Base-by-base conservation (phyloP, 2,797 vertebrate species). In the Tragopan temminckii region DNA sequence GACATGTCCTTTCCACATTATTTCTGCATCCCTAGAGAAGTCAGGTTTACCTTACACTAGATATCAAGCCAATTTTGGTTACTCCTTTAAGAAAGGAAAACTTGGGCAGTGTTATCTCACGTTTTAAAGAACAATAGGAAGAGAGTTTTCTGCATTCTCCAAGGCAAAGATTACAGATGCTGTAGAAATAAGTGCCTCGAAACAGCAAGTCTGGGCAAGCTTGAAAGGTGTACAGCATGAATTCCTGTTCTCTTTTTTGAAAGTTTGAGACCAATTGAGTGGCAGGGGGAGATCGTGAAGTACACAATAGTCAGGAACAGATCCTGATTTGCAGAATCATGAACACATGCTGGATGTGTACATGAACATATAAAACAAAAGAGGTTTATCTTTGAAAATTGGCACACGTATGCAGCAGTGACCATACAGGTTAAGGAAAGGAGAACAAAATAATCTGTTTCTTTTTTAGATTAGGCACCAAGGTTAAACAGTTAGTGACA, bases 221-320 rank as follows among this genome's bases (percentile, higher is more conserved):
- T 43, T 74, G 57, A 68, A 82, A 70, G 15, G 0, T 40, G 5
- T 43, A n/a, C 3, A 0, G 6, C 3, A 9, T 29, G 21, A 87
- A 45, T 64, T 80, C 23, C 33, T 78, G 4, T 35, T 77, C 57
- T 42, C 5, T 35, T 70, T 70, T 53, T 45, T 70, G 38, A 67
- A 74, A 74, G 15, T 33, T 71, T 45, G 38, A 66, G 40, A 79
- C 36, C 2, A 88, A 50, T 1, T 35, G 27, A 8, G 19, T 42
- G 13, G 1, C 3, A 13, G 11, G 2, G 3, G 3, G 5, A 24
- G 4, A 52, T 2, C 2, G 11, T 21, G 11, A 61, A 71, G 40
- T 64, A 48, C 19, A 2, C 1, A 2, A 17, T 23, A 77, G 19
- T n/a, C n/a, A 80, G 21, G 78, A 80, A 77, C 67, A 80, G 36